Conservation (phyloP, 2,888 invertebrate species). For the Pandemis cinnamomeana region DNA sequence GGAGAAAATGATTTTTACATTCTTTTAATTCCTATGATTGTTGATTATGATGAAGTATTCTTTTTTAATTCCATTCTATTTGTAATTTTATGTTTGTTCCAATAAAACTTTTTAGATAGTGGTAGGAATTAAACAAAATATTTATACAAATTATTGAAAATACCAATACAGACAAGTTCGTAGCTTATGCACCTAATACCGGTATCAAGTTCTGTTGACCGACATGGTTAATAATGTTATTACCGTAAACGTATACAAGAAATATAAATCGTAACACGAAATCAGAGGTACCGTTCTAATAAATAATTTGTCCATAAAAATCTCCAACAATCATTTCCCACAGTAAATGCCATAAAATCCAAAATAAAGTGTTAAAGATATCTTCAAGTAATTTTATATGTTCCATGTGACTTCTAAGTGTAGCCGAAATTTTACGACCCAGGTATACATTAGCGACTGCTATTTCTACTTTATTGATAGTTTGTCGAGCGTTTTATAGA, state of each 20-base stretch:
- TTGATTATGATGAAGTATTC: no score
- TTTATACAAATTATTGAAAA: not conserved
- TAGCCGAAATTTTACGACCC: constrained; percentile 34
- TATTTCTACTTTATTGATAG: constrained; percentile 5
- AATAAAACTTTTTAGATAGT: no score
- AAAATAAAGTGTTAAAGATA: constrained; percentile 39
- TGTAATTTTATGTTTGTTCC: no score
- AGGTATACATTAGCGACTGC: constrained; percentile 23
- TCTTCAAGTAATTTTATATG: constrained; percentile 37
- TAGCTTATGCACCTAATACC: not conserved
- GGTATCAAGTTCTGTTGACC: not conserved
- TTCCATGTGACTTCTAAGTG: constrained; percentile 25
- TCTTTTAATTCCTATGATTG: no score
- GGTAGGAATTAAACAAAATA: not conserved
- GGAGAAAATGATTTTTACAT: no score
- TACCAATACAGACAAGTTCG: not conserved
- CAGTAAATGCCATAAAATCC: constrained; percentile 31
- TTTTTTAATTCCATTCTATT: no score
- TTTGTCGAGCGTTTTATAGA: constrained; percentile 17
- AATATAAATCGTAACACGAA: not conserved
- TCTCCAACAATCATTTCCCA: constrained; percentile 17
- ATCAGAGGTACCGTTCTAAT: constrained; percentile 5
- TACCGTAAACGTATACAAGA: not conserved
- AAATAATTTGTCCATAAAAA: constrained; percentile 26
- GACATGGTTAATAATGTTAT: not conserved